Evolutionary conservation across 2,888 invertebrate species (phyloP), one percentile per base, ranked within the genome.

Genomic region (Patella pellucida): DNA sequence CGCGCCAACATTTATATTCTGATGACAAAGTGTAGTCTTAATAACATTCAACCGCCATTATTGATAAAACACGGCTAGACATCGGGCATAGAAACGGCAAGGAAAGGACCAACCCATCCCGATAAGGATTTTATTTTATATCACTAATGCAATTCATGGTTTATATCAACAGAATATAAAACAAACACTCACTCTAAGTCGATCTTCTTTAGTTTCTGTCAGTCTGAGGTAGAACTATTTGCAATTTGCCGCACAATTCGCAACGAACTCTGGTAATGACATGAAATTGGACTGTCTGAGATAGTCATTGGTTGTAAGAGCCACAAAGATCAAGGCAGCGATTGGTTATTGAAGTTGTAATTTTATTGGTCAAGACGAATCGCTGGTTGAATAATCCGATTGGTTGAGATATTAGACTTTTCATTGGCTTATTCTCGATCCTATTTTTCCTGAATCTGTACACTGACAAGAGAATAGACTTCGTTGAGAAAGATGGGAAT

Each of bases 241-340:
- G 78, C 79, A 81, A 79, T 79, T 81, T 81, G 77, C 79, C 79
- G 81, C 81, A 81, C 73, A 75, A 79, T 76, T 77, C 79, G 79
- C 79, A 76, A 81, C 79, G 79, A 78, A 81, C 78, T 76, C 74
- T 81, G 79, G 81, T 77, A 73, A 76, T 81, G 79, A 79, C 78
- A 77, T 75, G 72, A 72, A 75, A 78, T 74, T 41, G 77, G 77
- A 80, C 74, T 76, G 19, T 72, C 54, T 62, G 19, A 7, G 31
- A 5, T 14, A 76, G 68, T 76, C 75, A 81, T 82, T 82, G 80
- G 82, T 69, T 73, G 50, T 52, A 52, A 68, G n/a, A 23, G 41
- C 70, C 52, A 68, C 79, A 75, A 71, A 71, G 69, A 41, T 52
- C 14, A 23, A 4, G 68, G 3, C 19, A n/a, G 67, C 69, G 72